Percentiles rank a stretch among this genome's conserved stretches.
Conservation (phyloP, 2,888 invertebrate genomes). For the Carpatolechia fugitivella region DNA sequence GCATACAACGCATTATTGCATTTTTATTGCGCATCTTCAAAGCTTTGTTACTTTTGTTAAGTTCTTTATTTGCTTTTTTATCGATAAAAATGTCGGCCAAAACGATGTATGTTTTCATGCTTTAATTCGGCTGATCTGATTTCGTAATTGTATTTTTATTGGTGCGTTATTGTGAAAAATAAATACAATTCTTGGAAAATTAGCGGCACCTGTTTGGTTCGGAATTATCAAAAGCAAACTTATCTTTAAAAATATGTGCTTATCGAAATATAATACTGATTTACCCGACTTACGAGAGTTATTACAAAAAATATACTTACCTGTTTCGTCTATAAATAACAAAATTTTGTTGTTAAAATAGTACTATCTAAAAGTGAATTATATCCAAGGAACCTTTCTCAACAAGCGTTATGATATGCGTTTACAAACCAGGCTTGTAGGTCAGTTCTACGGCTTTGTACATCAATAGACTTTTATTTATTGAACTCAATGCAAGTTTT, state of each 20-base stretch:
- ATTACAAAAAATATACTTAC: no score
- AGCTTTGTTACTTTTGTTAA: constrained; percentile 67
- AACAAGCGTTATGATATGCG: not conserved
- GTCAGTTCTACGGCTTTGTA: not conserved
- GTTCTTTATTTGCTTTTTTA: constrained; percentile 65
- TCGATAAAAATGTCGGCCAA: constrained; percentile 53
- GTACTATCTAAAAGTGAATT: not conserved
- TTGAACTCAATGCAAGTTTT: constrained; percentile 3
- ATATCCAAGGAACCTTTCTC: not conserved
- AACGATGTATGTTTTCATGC: constrained; percentile 75
- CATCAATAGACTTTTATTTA: not conserved
- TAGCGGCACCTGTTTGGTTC: not conserved
- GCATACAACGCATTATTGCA: constrained; percentile 66
- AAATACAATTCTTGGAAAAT: not conserved
- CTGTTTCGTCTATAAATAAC: no score
- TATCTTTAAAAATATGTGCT: not conserved
- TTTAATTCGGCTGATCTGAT: constrained; percentile 56
- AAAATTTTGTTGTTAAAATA: no score
- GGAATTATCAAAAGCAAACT: not conserved
- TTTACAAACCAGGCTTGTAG: constrained; percentile 4
- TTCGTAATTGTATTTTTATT: constrained; percentile 33
- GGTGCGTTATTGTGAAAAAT: not conserved
- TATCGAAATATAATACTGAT: no score
- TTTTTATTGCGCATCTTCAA: constrained; percentile 77
- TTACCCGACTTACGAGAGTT: no score